Conservation (phyloP, 2,888 invertebrate species). For the Drosophila limbata region DNA sequence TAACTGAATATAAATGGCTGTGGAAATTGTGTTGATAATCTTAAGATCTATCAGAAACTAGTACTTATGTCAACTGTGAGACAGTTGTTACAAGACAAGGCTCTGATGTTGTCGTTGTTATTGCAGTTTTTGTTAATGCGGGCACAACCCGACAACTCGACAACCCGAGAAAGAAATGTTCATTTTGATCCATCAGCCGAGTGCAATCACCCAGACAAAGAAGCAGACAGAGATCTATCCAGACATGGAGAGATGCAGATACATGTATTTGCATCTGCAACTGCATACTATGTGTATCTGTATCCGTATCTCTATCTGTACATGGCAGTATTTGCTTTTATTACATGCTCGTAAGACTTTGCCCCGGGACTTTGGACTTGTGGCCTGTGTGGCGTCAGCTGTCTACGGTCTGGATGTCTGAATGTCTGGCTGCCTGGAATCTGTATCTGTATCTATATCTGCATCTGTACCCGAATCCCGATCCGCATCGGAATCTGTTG, state of each 20-base stretch:
- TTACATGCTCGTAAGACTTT: conserved; percentile 29
- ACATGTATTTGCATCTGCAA: background rate
- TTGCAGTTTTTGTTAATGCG: conserved; percentile 23
- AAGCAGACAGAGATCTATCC: conserved; percentile 15
- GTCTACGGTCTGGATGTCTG: conserved; percentile 29
- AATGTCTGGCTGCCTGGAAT: conserved; percentile 27
- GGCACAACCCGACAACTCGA: conserved; percentile 9
- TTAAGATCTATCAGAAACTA: background rate
- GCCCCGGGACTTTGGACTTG: conserved; percentile 47
- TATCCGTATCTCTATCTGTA: background rate
- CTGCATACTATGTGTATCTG: conserved; percentile 9
- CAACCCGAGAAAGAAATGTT: conserved; percentile 7
- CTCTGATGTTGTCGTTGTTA: background rate
- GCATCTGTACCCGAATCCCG: conserved; percentile 24
- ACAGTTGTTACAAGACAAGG: background rate
- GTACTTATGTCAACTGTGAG: conserved; percentile 7
- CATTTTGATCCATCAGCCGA: conserved; percentile 21
- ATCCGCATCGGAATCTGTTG: conserved; percentile 42
- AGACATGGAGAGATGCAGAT: conserved; percentile 20
- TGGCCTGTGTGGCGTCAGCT: conserved; percentile 52
- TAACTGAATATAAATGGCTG: background rate
- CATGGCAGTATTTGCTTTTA: conserved; percentile 26
- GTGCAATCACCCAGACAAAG: conserved; percentile 41
- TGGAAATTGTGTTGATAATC: background rate
- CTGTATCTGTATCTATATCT: conserved; percentile 28